Evolutionary conservation across 2,888 invertebrate species (phyloP), one percentile per base, ranked within the genome.

Genomic region (Dicycla oo): DNA sequence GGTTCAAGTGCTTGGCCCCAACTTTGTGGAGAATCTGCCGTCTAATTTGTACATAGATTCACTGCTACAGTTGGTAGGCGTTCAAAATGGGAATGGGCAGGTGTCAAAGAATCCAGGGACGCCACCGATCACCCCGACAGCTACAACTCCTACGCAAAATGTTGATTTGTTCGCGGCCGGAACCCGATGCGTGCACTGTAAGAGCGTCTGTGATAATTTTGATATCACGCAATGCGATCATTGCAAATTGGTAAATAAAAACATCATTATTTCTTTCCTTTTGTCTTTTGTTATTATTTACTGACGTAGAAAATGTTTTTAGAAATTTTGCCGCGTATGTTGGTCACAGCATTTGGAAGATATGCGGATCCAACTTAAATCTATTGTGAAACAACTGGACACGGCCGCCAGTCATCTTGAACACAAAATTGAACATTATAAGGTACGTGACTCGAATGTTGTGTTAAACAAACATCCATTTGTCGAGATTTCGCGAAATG

Each of bases 1-100:
- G 38, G 91, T 93, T 38, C 93, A 96, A 79, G 90, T 95, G 5
- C 94, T 94, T 0, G 96, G 96, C 2, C 87, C 95, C 0, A 94
- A 94, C 62, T 96, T 96, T 60, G 89, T 97, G 26, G 95, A 96
- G 26, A 90, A 94, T 4, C 91, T 97, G n/a, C 97, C 97, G n/a
- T 96, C 96, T 13, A 97, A 98, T 89, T 91, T 97, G 56, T 97
- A 97, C 88, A 96, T 97, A 61, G 97, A 97, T 83, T 97, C 97
- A 0, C 91, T 97, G 53, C 92, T 97, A 2, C 91, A 94, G 65
- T 89, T 97, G 58, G 91, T 97, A 20, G 94, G 95, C 20, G 89
- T 92, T 58, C 88, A 78, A 18, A 84, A 86, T n/a, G 58, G 47
- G 18, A 84, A 85, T 26, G 56, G 38, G 8, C 40, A 47, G 30